A percentile compares a stretch with the other conserved stretches of the same genome.
Conservation (phyloP, 2,113 vertebrate genomes). For the Ellobius talpinus region DNA sequence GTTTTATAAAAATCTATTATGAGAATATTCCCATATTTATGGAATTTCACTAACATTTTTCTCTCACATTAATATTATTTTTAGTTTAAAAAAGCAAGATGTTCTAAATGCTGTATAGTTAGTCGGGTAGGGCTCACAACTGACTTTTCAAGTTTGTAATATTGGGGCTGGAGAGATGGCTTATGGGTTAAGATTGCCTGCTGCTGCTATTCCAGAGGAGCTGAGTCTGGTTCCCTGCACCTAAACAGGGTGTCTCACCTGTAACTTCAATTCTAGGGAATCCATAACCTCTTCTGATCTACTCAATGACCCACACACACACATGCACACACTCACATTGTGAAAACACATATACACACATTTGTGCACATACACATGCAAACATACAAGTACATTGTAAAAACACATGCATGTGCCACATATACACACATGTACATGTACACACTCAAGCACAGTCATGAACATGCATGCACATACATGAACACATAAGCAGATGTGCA, state of each 20-base stretch:
- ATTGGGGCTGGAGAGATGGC: background rate
- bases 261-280: background rate
- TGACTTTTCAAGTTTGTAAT: slow-evolving; percentile 12
- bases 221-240: background rate
- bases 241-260: background rate
- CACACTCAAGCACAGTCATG: background rate
- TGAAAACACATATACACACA: background rate
- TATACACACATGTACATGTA: background rate
- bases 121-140: background rate
- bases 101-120: background rate
- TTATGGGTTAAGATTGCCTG: background rate
- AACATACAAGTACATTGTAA: background rate
- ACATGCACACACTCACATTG: background rate
- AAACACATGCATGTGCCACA: background rate
- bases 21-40: background rate
- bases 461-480: background rate
- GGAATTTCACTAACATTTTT: background rate
- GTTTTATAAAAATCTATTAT: slow-evolving; percentile 14
- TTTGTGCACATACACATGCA: background rate
- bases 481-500: no score
- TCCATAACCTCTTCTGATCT: background rate
- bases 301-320: background rate
- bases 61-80: slow-evolving; percentile 29
- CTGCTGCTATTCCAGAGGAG: background rate
- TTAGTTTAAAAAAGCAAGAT: slow-evolving; percentile 50